Percentiles rank a stretch among this genome's conserved stretches.
Evolutionary conservation across 2,797 vertebrate species (phyloP).

Genomic region (Caiman crocodilus): DNA sequence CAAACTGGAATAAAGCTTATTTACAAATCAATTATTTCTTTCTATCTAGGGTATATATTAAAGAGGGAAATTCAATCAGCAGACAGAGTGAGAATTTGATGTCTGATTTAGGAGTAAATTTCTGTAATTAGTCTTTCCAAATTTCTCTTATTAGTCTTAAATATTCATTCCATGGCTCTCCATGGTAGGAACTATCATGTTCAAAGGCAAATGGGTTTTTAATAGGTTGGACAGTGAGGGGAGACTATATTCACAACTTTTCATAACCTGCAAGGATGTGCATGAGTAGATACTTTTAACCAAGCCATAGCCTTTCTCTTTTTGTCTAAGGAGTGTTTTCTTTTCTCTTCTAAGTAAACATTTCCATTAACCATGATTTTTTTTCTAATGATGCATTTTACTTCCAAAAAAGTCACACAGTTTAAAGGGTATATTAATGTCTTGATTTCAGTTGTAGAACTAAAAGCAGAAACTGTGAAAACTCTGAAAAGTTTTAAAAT

Average conservation of each 20-base stretch:
- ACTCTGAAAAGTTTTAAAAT: conserved; percentile 36
- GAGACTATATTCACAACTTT: neutral
- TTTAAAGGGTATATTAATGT: neutral
- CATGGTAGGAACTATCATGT: neutral
- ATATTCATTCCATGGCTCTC: neutral
- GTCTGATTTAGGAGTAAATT: conserved; percentile 19
- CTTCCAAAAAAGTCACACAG: neutral
- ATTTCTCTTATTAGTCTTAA: conserved; percentile 20
- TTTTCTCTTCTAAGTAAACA: neutral
- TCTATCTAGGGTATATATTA: neutral
- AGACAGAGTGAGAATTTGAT: neutral
- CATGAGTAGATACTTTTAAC: neutral
- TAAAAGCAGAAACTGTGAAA: conserved; percentile 48
- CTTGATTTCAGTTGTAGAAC: conserved; percentile 11
- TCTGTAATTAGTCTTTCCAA: neutral
- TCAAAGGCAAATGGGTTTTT: neutral
- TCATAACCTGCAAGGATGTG: neutral
- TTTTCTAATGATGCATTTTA: neutral
- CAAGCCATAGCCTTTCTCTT: neutral
- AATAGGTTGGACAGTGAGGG: neutral
- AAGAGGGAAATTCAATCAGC: neutral
- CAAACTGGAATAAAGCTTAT: conserved; percentile 9
- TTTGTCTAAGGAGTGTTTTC: neutral
- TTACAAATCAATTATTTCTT: conserved; percentile 3
- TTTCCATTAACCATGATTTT: neutral